These are phyloP conservation scores for Malacosoma neustria DNA, from an alignment of 2,888 invertebrate species.

Conservation along the genomic window DNA sequence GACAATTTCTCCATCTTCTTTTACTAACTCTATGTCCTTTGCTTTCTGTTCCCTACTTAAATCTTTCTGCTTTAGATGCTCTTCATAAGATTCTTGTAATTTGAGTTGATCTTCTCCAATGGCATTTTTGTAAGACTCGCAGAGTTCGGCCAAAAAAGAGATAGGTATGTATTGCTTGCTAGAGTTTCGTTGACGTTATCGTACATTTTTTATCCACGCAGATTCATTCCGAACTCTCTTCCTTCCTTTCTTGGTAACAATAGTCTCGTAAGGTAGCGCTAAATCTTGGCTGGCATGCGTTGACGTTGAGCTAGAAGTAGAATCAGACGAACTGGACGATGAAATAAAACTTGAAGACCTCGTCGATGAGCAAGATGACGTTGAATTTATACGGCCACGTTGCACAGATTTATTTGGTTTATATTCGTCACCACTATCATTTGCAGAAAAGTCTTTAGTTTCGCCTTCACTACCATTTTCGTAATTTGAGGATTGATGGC, in stretches of 20 bases:
- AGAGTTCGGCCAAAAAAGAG: too few relatives aligned
- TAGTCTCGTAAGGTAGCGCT: conserved; percentile 1
- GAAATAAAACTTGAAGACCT: conserved; percentile 6
- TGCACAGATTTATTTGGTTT: conserved; percentile 3
- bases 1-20: too few relatives aligned
- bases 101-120: too few relatives aligned
- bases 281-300: conserved; percentile 2
- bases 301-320: conserved; percentile 2
- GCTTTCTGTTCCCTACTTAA: too few relatives aligned
- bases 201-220: conserved; percentile 8
- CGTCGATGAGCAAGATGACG: conserved; percentile 6
- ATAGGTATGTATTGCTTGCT: conserved; percentile 7
- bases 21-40: too few relatives aligned
- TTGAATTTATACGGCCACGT: conserved; percentile 4
- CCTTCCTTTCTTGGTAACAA: conserved; percentile 6
- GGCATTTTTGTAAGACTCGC: too few relatives aligned
- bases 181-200: conserved; percentile 6
- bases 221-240: conserved; percentile 9
- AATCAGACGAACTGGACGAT: conserved; percentile 6
- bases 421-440: conserved; percentile 7
- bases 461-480: conserved; percentile 2
- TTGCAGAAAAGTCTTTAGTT: conserved; percentile 3
- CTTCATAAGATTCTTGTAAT: too few relatives aligned
- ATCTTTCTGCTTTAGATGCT: too few relatives aligned
- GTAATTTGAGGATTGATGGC: not conserved